phyloP scores from a whole-genome alignment of 2,113 vertebrate genomes.

The Pungitius pungitius region DNA sequence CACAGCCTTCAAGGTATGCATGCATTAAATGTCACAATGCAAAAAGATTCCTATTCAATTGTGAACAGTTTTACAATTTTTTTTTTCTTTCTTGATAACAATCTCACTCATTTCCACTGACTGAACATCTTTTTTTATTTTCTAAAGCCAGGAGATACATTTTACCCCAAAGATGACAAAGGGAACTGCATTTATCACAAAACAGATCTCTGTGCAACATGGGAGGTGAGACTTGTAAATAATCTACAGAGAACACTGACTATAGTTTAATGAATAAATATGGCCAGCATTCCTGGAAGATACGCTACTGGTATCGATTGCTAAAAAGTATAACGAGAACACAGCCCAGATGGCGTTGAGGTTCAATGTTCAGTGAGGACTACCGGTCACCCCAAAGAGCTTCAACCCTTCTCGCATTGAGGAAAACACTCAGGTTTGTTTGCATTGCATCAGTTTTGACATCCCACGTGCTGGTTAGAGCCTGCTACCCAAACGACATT shows the following conservation, averaged over 20 bases:
- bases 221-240: conserved; percentile 87
- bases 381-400: conserved; percentile 85
- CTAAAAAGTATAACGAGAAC: conserved; percentile 73
- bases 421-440: conserved; percentile 90
- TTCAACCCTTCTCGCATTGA: conserved; percentile 84
- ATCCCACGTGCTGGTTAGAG: not conserved
- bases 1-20: conserved; percentile 88
- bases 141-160: conserved; percentile 86
- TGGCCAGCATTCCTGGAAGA: no score
- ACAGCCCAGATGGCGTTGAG: conserved; percentile 76
- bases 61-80: not conserved
- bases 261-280: not conserved
- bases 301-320: no score
- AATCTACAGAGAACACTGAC: not conserved
- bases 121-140: conserved; percentile 17
- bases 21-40: not conserved
- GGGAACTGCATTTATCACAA: conserved; percentile 85
- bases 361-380: conserved; percentile 85
- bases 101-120: not conserved
- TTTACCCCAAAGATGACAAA: conserved; percentile 85
- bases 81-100: not conserved
- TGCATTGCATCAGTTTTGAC: not conserved
- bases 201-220: conserved; percentile 88
- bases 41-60: not conserved
- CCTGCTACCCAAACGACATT: not conserved